Evolutionary conservation across 2,888 invertebrate genomes (phyloP).

Genomic region (Brenthis ino): DNA sequence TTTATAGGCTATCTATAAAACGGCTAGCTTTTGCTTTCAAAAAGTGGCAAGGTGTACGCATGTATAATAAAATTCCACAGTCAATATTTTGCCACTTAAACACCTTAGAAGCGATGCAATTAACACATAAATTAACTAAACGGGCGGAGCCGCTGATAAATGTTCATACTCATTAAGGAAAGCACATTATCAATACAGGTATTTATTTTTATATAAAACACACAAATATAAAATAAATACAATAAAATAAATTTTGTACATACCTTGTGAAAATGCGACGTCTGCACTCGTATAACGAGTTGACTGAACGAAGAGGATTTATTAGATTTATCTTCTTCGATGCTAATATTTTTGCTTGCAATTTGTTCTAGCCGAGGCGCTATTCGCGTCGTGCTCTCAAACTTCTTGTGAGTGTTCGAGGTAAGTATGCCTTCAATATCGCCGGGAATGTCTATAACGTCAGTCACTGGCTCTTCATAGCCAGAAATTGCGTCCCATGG

Average conservation of each 20-base stretch:
- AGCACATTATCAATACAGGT: too few relatives aligned
- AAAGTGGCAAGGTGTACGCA: too few relatives aligned
- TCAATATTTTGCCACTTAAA: too few relatives aligned
- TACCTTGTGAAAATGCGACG: constrained; percentile 77
- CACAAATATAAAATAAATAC: background rate
- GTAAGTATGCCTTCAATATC: constrained; percentile 56
- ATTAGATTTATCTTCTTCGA: constrained; percentile 76
- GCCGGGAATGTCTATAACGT: constrained; percentile 74
- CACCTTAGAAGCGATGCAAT: too few relatives aligned
- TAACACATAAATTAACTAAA: too few relatives aligned
- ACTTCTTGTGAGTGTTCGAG: constrained; percentile 62
- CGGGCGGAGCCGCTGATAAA: too few relatives aligned
- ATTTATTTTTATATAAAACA: too few relatives aligned
- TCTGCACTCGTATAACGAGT: constrained; percentile 76
- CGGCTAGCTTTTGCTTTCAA: too few relatives aligned
- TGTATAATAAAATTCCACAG: too few relatives aligned
- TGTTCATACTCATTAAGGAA: too few relatives aligned
- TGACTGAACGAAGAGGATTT: constrained; percentile 77
- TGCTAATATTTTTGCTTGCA: constrained; percentile 74
- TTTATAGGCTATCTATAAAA: too few relatives aligned
- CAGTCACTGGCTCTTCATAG: constrained; percentile 72
- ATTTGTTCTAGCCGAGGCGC: constrained; percentile 62
- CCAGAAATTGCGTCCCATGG: constrained; percentile 78
- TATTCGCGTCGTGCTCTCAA: constrained; percentile 51
- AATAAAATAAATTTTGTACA: constrained; percentile 12